phyloP scores from a whole-genome alignment of 37 sponge, comb jelly and placozoan genomes.

The Haliclona indistincta region DNA sequence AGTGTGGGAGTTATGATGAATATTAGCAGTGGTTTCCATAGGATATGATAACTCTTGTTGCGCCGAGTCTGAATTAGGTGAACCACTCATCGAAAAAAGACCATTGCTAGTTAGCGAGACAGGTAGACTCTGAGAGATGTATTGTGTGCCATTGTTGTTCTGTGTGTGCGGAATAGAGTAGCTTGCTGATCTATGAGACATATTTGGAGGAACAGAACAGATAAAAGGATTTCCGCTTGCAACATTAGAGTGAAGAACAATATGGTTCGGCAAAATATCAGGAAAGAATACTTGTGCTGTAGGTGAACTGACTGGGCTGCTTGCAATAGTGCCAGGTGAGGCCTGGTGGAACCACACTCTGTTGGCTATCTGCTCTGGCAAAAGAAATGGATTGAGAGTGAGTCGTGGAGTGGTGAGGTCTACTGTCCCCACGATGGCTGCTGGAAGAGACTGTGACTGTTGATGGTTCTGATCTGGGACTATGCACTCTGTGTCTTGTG shows the following conservation, averaged over 20 bases:
- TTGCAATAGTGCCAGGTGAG: background rate
- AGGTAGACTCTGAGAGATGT: background rate
- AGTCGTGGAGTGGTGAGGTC: slow-evolving; percentile 1
- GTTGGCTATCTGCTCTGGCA: background rate
- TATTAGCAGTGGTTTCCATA: background rate
- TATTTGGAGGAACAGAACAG: no score
- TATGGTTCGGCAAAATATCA: background rate
- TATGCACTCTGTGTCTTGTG: slow-evolving; percentile 5
- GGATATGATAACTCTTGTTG: background rate
- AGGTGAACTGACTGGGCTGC: background rate
- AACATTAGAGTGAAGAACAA: background rate
- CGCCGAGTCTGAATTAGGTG: background rate
- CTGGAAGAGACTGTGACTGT: background rate
- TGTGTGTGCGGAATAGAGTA: background rate
- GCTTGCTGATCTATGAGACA: background rate
- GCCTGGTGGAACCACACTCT: background rate
- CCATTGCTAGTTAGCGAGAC: background rate
- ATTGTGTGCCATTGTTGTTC: background rate
- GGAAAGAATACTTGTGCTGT: background rate
- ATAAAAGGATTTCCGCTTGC: background rate
- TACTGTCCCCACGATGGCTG: background rate
- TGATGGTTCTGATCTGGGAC: slow-evolving; percentile 38
- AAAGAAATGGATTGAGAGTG: background rate
- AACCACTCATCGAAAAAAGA: background rate
- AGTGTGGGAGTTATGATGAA: background rate